These are phyloP conservation scores for Yponomeuta malinellus DNA, from an alignment of 2,888 invertebrate species.

Conservation along the genomic window DNA sequence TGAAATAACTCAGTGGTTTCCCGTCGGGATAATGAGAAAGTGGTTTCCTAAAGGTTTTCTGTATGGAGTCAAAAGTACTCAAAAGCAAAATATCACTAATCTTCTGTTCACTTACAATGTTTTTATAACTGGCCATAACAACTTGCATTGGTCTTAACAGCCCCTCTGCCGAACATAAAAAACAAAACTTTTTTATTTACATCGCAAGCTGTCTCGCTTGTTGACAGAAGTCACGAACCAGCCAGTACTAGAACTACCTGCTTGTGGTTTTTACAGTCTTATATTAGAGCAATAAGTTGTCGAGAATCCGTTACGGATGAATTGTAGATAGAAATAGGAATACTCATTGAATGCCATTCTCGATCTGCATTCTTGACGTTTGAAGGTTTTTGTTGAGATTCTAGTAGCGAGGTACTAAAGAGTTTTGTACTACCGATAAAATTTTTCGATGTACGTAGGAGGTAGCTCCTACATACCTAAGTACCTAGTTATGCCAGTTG, in stretches of 20 bases:
- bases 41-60: neutral
- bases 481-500: neutral
- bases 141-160: neutral
- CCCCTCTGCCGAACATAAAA: neutral
- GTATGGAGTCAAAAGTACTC: too few relatives aligned
- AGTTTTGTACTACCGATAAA: neutral
- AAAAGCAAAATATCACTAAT: too few relatives aligned
- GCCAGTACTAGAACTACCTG: neutral
- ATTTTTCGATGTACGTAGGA: neutral
- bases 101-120: too few relatives aligned
- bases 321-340: constrained; percentile 7
- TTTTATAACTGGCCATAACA: too few relatives aligned
- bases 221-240: constrained; percentile 41
- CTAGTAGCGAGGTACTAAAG: neutral
- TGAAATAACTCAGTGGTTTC: neutral
- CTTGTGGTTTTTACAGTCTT: neutral
- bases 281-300: neutral
- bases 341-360: constrained; percentile 4
- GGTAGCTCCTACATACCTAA: too few relatives aligned
- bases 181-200: constrained; percentile 24
- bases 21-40: neutral
- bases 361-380: constrained; percentile 10
- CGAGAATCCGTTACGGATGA: constrained; percentile 27
- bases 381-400: constrained; percentile 5
- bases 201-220: constrained; percentile 39